phyloP scores from a whole-genome alignment of 2,888 invertebrate species.

The Dryadula phaetusa region DNA sequence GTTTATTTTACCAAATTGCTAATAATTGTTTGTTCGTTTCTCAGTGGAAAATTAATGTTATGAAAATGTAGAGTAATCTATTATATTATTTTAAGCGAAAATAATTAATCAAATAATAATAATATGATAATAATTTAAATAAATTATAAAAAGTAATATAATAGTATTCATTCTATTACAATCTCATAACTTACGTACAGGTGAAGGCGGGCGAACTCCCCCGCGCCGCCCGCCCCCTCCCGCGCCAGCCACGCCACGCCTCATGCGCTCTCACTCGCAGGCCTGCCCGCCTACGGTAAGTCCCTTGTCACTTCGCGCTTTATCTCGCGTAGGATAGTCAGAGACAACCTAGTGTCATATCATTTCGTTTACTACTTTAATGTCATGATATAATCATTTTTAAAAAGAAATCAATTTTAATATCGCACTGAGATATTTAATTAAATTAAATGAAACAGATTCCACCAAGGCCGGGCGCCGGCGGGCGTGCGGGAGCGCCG shows the following conservation, averaged over 20 bases:
- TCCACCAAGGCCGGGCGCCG: constrained; percentile 62
- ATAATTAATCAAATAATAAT: too few relatives aligned
- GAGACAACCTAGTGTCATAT: too few relatives aligned
- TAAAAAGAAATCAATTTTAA: too few relatives aligned
- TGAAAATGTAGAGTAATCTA: too few relatives aligned
- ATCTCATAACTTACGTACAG: not conserved
- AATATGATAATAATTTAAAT: not conserved
- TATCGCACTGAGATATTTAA: too few relatives aligned
- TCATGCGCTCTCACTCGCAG: constrained; percentile 67
- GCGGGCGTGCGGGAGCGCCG: constrained; percentile 58
- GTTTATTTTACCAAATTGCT: too few relatives aligned
- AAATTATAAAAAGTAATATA: not conserved
- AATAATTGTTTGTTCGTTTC: too few relatives aligned
- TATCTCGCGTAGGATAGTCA: not conserved
- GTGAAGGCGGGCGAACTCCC: constrained; percentile 55
- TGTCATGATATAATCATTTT: too few relatives aligned
- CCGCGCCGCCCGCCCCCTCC: constrained; percentile 62
- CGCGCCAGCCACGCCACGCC: constrained; percentile 56
- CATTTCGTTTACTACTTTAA: too few relatives aligned
- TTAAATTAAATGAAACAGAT: constrained; percentile 57
- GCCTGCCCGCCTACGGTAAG: constrained; percentile 64
- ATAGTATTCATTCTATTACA: not conserved
- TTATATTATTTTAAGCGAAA: too few relatives aligned
- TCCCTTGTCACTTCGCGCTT: constrained; percentile 48
- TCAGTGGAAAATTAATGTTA: too few relatives aligned